phyloP scores from a whole-genome alignment of 2,888 invertebrate genomes.

The Caenorhabditis panamensis region DNA sequence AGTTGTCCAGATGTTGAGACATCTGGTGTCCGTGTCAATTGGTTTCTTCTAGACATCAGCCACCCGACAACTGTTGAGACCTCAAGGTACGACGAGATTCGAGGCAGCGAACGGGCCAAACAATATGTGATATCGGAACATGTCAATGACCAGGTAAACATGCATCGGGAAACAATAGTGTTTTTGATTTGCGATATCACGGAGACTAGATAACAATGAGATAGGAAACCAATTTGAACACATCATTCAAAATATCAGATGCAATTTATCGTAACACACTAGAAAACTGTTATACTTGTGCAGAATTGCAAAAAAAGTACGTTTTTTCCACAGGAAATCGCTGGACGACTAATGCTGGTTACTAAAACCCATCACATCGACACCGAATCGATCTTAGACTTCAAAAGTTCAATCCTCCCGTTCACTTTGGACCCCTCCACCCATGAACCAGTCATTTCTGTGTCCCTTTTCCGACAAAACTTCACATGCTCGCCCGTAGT shows the following conservation, averaged over 20 bases:
- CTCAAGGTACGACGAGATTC: slow-evolving; percentile 53
- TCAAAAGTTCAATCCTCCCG: slow-evolving; percentile 38
- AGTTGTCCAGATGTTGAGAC: slow-evolving; percentile 26
- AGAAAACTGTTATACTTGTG: too few relatives aligned
- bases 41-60: slow-evolving; percentile 39
- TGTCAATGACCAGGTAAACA: slow-evolving; percentile 47
- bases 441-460: slow-evolving; percentile 48
- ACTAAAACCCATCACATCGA: slow-evolving; percentile 54
- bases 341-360: slow-evolving; percentile 45
- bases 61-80: slow-evolving; percentile 58
- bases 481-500: slow-evolving; percentile 42
- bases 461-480: slow-evolving; percentile 55
- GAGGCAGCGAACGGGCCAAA: slow-evolving; percentile 50
- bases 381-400: slow-evolving; percentile 42
- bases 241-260: too few relatives aligned
- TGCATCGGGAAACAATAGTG: too few relatives aligned
- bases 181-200: too few relatives aligned
- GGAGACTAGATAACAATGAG: too few relatives aligned
- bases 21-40: slow-evolving; percentile 20
- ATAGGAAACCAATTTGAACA: too few relatives aligned
- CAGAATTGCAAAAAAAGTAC: too few relatives aligned
- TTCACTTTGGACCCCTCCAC: slow-evolving; percentile 38
- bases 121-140: slow-evolving; percentile 58
- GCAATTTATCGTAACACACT: too few relatives aligned
- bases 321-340: slow-evolving; percentile 55